Evolutionary conservation across 2,113 vertebrate species (phyloP), one percentile per base, ranked within the genome.

Genomic region (Poeciliopsis turrubarensis): DNA sequence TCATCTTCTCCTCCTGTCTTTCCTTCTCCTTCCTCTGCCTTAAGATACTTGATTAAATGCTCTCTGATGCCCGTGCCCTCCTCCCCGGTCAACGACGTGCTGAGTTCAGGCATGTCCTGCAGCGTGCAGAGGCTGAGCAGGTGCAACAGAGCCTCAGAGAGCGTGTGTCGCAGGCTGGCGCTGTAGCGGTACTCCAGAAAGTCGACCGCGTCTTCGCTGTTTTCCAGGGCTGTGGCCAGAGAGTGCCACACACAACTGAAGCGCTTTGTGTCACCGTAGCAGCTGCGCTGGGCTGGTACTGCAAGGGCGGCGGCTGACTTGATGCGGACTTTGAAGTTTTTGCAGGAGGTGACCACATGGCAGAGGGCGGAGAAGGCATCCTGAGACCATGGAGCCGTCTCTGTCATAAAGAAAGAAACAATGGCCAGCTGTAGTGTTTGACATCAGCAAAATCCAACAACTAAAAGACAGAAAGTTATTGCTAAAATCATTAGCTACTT

Each of bases 281-380:
- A 91, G 0, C 89, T 74, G 54, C 98, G 95, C 37, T 0, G 86
- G 63, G 83, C 14, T 0, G 98, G 97, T 51, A 96, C 75, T 0
- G 97, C 92, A 57, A 99, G 95, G 4, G 98, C 98, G 1, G 95
- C 94, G 0, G 98, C 97, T 0, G 98, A 98, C 76, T 98, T 96
- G 92, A 99, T 99, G 9, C 98, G 95, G 22, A 99, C 98, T 88
- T 99, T 99, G 81, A 98, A 98, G 90, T 99, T 99, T 90, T 97
- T 97, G 89, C 98, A 99, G 29, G 97, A 97, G 1, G 95, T 96
- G 60, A 99, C 96, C 0, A 96, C 97, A 0, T 94, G 91, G 14
- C 96, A 97, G 57, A 99, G 95, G 0, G 96, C 94, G 0, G 87
- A 77, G 60, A 96, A 98, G 0, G 96, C 97, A 1, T 97, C 95